Percentiles rank a stretch among this genome's conserved stretches.
Conservation (phyloP, 2,888 invertebrate species). For the Lymantria dispar region DNA sequence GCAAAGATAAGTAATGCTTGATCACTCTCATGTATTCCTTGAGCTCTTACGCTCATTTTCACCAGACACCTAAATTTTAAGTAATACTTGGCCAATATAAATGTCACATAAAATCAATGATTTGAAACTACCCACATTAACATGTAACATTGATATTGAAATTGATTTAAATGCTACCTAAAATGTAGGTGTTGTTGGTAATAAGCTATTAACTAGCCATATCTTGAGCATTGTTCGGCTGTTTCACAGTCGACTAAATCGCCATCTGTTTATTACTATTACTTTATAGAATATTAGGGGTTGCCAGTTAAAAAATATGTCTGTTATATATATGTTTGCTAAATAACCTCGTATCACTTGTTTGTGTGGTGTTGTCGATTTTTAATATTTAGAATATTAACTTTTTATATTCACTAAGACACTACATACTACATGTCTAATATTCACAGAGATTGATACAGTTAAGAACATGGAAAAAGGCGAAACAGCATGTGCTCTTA, state of each 20-base stretch:
- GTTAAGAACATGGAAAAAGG: slow-evolving; percentile 66
- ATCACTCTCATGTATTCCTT: too few relatives aligned
- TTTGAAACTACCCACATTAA: too few relatives aligned
- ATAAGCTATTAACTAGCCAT: too few relatives aligned
- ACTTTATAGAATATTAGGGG: slow-evolving; percentile 41
- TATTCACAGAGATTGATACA: slow-evolving; percentile 80
- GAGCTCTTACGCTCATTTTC: too few relatives aligned
- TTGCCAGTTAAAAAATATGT: slow-evolving; percentile 69
- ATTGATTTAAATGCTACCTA: too few relatives aligned
- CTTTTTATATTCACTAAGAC: slow-evolving; percentile 65
- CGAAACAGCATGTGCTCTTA: slow-evolving; percentile 66
- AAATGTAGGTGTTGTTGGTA: too few relatives aligned
- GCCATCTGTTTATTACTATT: slow-evolving; percentile 45
- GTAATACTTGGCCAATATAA: too few relatives aligned
- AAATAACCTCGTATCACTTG: slow-evolving; percentile 71
- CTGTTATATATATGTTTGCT: slow-evolving; percentile 60
- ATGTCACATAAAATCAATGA: too few relatives aligned
- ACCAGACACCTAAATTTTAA: too few relatives aligned
- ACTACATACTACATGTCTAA: slow-evolving; percentile 74
- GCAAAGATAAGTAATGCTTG: too few relatives aligned
- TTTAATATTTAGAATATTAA: slow-evolving; percentile 80
- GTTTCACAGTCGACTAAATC: slow-evolving; percentile 56
- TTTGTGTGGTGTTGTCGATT: slow-evolving; percentile 75
- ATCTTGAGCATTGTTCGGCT: slow-evolving; percentile 36
- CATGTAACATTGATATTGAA: too few relatives aligned